Conservation (phyloP, 2,113 vertebrate species). For the Cardinalis cardinalis region DNA sequence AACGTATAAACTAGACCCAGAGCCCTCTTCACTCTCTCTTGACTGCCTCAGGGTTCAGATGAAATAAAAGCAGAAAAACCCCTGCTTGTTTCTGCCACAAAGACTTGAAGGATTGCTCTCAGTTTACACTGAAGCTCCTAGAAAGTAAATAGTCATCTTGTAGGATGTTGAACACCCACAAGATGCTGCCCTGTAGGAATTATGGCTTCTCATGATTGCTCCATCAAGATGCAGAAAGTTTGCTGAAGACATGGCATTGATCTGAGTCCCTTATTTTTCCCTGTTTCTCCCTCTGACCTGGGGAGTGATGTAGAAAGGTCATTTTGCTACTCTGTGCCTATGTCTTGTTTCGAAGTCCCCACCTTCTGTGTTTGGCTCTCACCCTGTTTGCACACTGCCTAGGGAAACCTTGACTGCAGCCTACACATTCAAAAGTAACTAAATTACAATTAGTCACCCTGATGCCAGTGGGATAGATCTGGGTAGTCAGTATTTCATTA, state of each 20-base stretch:
- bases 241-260: neutral
- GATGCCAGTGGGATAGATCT: neutral
- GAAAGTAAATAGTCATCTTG: slow-evolving; percentile 32
- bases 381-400: neutral
- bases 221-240: neutral
- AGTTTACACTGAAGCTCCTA: neutral
- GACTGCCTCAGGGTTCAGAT: neutral
- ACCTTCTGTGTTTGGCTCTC: neutral
- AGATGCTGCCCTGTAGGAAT: neutral
- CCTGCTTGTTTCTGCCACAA: neutral
- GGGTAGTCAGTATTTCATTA: neutral
- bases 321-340: neutral
- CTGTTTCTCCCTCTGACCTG: neutral
- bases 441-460: neutral
- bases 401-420: neutral
- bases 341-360: neutral
- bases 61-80: neutral
- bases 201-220: slow-evolving; percentile 19
- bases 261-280: neutral
- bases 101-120: neutral
- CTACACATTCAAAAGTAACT: neutral
- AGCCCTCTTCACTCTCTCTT: neutral
- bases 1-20: neutral
- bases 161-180: slow-evolving; percentile 11
- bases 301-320: neutral